Evolutionary conservation across 64 coral and sea anemone genomes (phyloP).

Genomic region (Stylophora pistillata): DNA sequence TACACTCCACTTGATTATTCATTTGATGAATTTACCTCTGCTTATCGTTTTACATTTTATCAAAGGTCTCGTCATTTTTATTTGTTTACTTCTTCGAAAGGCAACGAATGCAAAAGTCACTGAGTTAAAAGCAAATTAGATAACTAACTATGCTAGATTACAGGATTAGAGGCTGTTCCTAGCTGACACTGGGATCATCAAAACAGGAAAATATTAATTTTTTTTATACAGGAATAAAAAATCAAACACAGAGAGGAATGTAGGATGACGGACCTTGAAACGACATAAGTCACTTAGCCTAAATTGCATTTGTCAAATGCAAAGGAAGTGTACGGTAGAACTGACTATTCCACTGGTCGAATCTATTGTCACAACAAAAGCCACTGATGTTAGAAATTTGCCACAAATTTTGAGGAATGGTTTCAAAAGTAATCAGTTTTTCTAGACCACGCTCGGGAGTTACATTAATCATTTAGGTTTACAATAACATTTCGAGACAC

Average conservation of each 20-base stretch:
- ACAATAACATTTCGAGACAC: neutral
- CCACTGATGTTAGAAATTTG: neutral
- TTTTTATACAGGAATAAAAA: neutral
- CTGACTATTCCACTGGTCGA: neutral
- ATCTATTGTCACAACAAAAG: neutral
- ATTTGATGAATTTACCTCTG: neutral
- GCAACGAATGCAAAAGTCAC: neutral
- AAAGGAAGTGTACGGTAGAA: neutral
- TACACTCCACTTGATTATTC: conserved; percentile 9
- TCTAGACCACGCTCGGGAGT: neutral
- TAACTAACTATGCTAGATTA: too few relatives aligned
- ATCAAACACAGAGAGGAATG: neutral
- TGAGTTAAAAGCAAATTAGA: conserved; percentile 1
- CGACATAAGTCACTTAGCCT: neutral
- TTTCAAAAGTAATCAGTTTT: neutral
- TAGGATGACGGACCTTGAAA: neutral
- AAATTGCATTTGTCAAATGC: neutral
- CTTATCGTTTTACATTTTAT: neutral
- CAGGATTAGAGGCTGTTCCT: neutral
- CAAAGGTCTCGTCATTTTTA: neutral
- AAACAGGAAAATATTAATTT: neutral
- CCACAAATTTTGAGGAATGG: neutral
- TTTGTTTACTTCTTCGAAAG: neutral
- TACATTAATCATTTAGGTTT: neutral
- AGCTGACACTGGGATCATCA: neutral